Base-by-base conservation (phyloP, 2,888 invertebrate species). In the Uloborus plumipes region DNA sequence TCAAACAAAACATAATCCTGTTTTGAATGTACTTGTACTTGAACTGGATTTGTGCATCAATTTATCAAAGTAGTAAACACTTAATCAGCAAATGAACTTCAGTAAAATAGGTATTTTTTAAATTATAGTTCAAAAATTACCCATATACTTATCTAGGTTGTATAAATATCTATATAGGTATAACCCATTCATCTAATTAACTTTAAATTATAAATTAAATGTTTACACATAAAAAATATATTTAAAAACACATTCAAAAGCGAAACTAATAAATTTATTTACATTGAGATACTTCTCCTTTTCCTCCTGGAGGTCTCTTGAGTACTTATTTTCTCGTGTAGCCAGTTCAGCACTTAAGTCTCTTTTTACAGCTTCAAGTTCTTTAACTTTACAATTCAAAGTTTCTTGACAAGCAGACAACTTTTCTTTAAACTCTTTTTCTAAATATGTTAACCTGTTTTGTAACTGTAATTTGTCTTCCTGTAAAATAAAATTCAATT, bases 391-490 rank as follows among this genome's bases (percentile, higher is more conserved):
- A 18, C 67, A 47, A 6, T 51, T 51, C 15, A 75, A 20, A 49
- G 31, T 61, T 13, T 62, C 49, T 22, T 71, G 58, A 51, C 39
- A 64, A 20, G 50, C 22, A 15, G 70, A 20, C n/a, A 71, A 26
- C n/a, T 69, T 67, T n/a, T 70, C 90, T 15, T 90, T 90, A 75
- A 90, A 88, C 78, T 89, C 90, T 84, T 89, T 89, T 59, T 89
- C 88, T 26, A 89, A 88, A 39, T 84, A 85, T 31, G 87, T 88
- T 71, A 91, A 87, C 88, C 91, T 90, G 87, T 92, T 92, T 87
- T 92, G 92, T 72, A 92, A 88, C 65, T 89, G 89, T 69, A 89
- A 88, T 47, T 84, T 91, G 92, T 92, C 92, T 78, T 90, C 91
- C 49, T 90, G 79, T 80, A 84, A 74, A 84, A 64, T 64, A 50